Evolutionary conservation across 2,888 invertebrate species (phyloP).

Genomic region (Branchinecta sandiegonensis): DNA sequence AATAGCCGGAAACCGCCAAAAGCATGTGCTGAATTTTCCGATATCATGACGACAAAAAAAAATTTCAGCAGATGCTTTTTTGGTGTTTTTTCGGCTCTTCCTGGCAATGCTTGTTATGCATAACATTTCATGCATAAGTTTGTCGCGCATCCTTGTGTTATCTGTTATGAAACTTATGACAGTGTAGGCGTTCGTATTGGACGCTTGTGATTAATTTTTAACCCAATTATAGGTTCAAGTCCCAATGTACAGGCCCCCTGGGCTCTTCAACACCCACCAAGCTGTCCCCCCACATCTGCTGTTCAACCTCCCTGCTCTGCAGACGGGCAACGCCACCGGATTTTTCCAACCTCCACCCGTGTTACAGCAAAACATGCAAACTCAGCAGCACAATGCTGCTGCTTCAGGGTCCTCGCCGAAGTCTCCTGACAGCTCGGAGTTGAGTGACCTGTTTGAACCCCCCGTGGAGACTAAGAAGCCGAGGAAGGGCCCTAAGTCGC

Average conservation of each 20-base stretch:
- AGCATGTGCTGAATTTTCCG: no score
- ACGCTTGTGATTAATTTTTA: no score
- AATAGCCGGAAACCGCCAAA: no score
- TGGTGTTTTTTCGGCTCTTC: no score
- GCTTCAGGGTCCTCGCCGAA: not conserved
- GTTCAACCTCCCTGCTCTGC: not conserved
- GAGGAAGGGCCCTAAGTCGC: not conserved
- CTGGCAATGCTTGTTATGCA: no score
- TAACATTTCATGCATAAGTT: no score
- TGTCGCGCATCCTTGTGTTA: no score
- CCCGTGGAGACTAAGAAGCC: constrained; percentile 2
- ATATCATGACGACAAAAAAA: no score
- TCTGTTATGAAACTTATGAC: no score
- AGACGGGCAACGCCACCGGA: not conserved
- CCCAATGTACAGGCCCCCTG: not conserved
- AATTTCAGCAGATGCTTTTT: no score
- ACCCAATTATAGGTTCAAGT: not conserved
- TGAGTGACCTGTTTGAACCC: constrained; percentile 14
- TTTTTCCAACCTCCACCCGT: not conserved
- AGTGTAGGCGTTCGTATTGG: no score
- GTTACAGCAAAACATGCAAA: not conserved
- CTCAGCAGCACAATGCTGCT: not conserved
- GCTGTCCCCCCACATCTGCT: not conserved
- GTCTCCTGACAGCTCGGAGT: not conserved
- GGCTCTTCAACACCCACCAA: not conserved